phyloP scores from a whole-genome alignment of 2,797 vertebrate genomes.

The Catamblyrhynchus diadema region DNA sequence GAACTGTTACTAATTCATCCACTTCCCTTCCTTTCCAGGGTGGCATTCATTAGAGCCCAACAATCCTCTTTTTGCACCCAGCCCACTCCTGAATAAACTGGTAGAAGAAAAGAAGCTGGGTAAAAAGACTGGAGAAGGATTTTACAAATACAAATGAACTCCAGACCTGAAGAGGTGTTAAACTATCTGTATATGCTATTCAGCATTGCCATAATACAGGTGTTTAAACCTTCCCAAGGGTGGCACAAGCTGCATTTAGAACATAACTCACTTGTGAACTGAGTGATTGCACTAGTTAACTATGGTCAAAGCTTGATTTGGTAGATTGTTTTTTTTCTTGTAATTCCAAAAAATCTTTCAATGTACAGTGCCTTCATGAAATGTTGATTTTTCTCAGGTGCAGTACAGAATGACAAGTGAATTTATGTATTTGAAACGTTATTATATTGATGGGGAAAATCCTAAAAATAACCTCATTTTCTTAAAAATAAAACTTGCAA shows the following conservation, averaged over 20 bases:
- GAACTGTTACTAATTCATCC: neutral
- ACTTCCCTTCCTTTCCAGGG: slow-evolving; percentile 73
- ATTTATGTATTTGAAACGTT: neutral
- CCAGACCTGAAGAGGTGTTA: neutral
- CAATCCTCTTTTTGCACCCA: slow-evolving; percentile 86
- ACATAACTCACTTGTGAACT: neutral
- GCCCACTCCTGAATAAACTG: slow-evolving; percentile 84
- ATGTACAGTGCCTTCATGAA: slow-evolving; percentile 72
- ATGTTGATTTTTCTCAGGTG: slow-evolving; percentile 3
- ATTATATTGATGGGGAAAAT: neutral
- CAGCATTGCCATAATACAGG: neutral
- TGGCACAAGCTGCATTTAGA: neutral
- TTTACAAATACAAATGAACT: slow-evolving; percentile 90
- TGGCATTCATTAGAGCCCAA: slow-evolving; percentile 83
- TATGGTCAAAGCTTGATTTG: slow-evolving; percentile 7
- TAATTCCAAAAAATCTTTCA: slow-evolving; percentile 58
- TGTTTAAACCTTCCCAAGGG: neutral
- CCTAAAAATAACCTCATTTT: neutral
- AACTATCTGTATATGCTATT: neutral
- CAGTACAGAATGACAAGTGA: neutral
- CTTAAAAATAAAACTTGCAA: slow-evolving; percentile 47
- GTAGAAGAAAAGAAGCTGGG: slow-evolving; percentile 91
- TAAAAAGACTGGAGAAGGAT: slow-evolving; percentile 93
- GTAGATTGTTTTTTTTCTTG: slow-evolving; percentile 9
- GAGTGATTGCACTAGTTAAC: slow-evolving; percentile 19